phyloP scores from a whole-genome alignment of 2,797 vertebrate genomes.

The Thalassophryne amazonica region DNA sequence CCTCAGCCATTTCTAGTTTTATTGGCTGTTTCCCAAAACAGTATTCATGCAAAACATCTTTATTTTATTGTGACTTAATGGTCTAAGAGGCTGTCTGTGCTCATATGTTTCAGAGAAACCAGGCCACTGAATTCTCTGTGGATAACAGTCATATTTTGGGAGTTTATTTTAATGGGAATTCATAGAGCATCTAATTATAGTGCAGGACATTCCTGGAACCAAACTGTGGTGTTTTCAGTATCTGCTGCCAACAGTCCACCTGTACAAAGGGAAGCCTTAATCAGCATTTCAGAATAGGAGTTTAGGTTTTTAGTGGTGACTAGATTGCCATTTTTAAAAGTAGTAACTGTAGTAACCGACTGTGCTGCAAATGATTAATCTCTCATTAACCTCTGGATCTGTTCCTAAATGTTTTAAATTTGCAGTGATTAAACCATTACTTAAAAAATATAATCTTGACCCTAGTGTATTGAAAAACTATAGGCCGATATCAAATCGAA shows the following conservation, averaged over 20 bases:
- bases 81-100: neutral
- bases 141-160: neutral
- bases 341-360: too few species aligned
- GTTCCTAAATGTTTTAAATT: too few species aligned
- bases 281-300: constrained; percentile 2
- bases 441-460: too few species aligned
- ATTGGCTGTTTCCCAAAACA: neutral
- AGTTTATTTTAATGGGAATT: constrained; percentile 24
- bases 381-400: too few species aligned
- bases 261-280: constrained; percentile 11
- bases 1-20: neutral
- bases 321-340: too few species aligned
- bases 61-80: constrained; percentile 15
- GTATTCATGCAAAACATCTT: neutral
- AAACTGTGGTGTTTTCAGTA: neutral
- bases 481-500: too few species aligned
- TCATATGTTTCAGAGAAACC: constrained; percentile 20
- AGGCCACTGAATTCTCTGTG: constrained; percentile 19
- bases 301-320: too few species aligned
- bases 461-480: too few species aligned
- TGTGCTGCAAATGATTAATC: too few species aligned
- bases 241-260: constrained; percentile 12
- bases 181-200: constrained; percentile 37
- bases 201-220: constrained; percentile 1
- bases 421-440: too few species aligned